phyloP scores from a whole-genome alignment of 2,888 invertebrate species.

The Tinea trinotella region DNA sequence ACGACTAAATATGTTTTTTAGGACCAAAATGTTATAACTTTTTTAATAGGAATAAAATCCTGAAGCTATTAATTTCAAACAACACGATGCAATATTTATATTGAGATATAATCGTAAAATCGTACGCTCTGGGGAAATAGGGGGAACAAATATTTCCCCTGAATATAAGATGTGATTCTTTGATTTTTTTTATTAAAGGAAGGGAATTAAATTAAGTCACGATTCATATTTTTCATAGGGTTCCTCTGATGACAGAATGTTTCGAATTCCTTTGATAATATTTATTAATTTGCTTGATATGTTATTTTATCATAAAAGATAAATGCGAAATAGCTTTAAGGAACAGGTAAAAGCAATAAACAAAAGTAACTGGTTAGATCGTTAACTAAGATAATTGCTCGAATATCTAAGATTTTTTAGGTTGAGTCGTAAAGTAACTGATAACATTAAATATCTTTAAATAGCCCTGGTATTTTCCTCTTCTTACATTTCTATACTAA shows the following conservation, averaged over 20 bases:
- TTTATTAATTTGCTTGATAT: background rate
- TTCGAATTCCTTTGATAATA: background rate
- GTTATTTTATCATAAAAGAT: background rate
- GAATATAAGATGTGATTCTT: slow-evolving; percentile 5
- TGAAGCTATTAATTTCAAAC: too few species aligned
- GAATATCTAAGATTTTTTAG: background rate
- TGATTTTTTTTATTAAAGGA: slow-evolving; percentile 5
- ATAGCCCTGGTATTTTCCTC: too few species aligned
- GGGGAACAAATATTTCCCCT: slow-evolving; percentile 8
- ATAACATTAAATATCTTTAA: background rate
- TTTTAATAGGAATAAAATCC: too few species aligned
- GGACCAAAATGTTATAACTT: too few species aligned
- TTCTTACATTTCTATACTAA: too few species aligned
- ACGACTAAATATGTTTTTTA: too few species aligned
- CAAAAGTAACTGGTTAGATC: background rate
- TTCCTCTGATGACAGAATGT: background rate
- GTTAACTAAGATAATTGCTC: background rate
- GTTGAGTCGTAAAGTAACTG: background rate
- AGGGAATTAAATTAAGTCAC: slow-evolving; percentile 10
- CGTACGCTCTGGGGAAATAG: slow-evolving; percentile 5
- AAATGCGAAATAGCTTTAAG: background rate
- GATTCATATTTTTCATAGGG: background rate
- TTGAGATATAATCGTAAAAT: slow-evolving; percentile 5
- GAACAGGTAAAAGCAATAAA: too few species aligned
- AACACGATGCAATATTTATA: background rate